A percentile compares a stretch with the other conserved stretches of the same genome.
phyloP scores from a whole-genome alignment of 2,797 vertebrate species.

The Apodemus agrarius region DNA sequence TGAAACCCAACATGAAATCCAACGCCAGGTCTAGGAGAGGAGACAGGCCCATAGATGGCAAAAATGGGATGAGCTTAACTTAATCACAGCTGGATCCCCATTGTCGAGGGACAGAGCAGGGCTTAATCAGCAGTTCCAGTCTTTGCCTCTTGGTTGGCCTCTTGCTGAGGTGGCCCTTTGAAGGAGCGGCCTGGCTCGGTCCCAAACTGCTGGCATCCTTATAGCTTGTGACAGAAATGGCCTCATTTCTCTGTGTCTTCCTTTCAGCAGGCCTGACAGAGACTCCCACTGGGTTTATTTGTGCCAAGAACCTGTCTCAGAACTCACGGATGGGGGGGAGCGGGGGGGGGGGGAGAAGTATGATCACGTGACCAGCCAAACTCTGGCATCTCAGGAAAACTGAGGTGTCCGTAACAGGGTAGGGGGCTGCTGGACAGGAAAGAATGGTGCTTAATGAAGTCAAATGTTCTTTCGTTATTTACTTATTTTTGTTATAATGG shows the following conservation, averaged over 20 bases:
- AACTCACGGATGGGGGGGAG: background rate
- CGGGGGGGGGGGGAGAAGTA: background rate
- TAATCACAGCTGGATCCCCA: slow-evolving; percentile 33
- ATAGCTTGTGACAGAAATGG: background rate
- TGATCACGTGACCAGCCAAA: background rate
- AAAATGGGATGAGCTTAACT: background rate
- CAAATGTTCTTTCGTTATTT: background rate
- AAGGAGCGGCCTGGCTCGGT: background rate
- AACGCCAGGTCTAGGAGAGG: no score
- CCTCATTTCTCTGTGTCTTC: background rate
- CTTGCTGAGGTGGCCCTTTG: background rate
- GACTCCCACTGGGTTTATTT: background rate
- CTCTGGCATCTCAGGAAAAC: background rate
- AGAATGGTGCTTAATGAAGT: background rate
- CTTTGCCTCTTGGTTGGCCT: background rate
- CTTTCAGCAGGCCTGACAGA: background rate
- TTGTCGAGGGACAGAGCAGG: background rate
- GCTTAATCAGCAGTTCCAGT: background rate
- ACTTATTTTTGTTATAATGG: background rate
- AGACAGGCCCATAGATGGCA: background rate
- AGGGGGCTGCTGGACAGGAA: background rate
- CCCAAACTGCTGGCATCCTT: background rate
- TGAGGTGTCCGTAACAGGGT: background rate
- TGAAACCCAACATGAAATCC: background rate
- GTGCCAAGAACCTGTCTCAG: background rate